These are phyloP conservation scores for Antennarius maculatus DNA, from an alignment of 2,797 vertebrate genomes.

Conservation along the genomic window DNA sequence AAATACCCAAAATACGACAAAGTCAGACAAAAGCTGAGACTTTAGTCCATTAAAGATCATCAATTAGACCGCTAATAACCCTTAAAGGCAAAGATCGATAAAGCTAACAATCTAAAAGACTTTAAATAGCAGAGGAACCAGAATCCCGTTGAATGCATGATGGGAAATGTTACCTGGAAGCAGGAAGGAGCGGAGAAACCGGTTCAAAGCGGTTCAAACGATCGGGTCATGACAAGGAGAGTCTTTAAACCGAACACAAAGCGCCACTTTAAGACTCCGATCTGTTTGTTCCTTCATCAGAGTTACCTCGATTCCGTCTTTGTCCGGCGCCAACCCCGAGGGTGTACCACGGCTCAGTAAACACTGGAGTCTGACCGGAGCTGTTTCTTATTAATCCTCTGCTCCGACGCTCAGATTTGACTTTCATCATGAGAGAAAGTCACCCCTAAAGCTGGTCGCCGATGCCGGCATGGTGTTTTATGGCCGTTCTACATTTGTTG, in stretches of 20 bases:
- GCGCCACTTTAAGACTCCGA: constrained; percentile 2
- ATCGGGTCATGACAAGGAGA: constrained; percentile 10
- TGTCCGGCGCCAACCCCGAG: constrained; percentile 21
- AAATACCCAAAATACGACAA: neutral
- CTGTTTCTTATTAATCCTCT: constrained; percentile 32
- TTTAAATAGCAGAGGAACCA: too few relatives aligned
- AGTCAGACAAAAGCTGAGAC: neutral
- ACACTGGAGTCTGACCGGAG: constrained; percentile 6
- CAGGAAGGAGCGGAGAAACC: neutral
- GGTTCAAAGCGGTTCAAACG: neutral
- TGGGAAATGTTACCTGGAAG: constrained; percentile 7
- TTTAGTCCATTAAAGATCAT: neutral
- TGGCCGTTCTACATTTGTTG: constrained; percentile 24
- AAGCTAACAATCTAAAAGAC: neutral
- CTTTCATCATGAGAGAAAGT: constrained; percentile 43
- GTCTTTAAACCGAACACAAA: neutral
- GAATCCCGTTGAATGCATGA: neutral
- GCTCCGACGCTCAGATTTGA: constrained; percentile 37
- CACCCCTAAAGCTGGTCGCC: constrained; percentile 29
- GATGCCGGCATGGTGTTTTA: constrained; percentile 23
- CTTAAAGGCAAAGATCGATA: neutral
- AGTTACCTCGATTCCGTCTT: constrained; percentile 14
- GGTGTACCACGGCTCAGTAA: constrained; percentile 14
- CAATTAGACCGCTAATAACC: neutral
- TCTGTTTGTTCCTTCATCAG: constrained; percentile 18